Percentiles rank a stretch among this genome's conserved stretches.
Conservation (phyloP, 92 coral and sea anemone species). For the Epizoanthus scotinus region DNA sequence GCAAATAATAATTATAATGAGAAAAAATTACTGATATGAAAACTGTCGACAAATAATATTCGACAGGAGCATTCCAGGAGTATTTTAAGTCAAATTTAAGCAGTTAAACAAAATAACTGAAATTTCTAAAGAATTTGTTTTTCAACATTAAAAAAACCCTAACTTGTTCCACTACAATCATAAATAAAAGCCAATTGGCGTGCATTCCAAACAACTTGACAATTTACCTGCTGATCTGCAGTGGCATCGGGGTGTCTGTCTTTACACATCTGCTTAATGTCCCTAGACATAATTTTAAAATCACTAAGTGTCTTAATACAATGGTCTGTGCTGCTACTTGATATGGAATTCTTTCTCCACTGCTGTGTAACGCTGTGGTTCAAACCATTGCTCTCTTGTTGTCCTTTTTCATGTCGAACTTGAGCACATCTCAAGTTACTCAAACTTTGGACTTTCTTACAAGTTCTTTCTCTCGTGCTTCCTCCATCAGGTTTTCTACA, state of each 20-base stretch:
- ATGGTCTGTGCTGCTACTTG: constrained; percentile 4
- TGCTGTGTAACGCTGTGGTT: background rate
- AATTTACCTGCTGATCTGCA: background rate
- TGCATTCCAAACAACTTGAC: background rate
- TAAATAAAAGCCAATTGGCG: background rate
- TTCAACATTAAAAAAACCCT: too few relatives aligned
- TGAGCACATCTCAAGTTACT: background rate
- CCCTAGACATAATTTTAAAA: constrained; percentile 22
- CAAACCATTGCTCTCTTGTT: background rate
- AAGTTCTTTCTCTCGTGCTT: background rate
- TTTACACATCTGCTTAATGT: background rate
- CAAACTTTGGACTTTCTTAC: background rate
- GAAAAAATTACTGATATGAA: too few relatives aligned
- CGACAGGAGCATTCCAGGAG: too few relatives aligned
- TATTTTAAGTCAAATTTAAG: too few relatives aligned
- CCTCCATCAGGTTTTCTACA: constrained; percentile 1
- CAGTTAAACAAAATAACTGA: too few relatives aligned
- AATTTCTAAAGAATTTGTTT: too few relatives aligned
- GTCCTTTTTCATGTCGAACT: background rate
- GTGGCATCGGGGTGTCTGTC: background rate
- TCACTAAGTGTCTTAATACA: constrained; percentile 10
- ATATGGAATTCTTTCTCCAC: background rate
- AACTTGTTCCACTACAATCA: too few relatives aligned
- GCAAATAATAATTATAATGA: too few relatives aligned
- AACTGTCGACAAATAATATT: too few relatives aligned